A percentile compares a stretch with the other conserved stretches of the same genome.
These are phyloP conservation scores for Pammene fasciana DNA, from an alignment of 2,888 invertebrate species.

Conservation along the genomic window DNA sequence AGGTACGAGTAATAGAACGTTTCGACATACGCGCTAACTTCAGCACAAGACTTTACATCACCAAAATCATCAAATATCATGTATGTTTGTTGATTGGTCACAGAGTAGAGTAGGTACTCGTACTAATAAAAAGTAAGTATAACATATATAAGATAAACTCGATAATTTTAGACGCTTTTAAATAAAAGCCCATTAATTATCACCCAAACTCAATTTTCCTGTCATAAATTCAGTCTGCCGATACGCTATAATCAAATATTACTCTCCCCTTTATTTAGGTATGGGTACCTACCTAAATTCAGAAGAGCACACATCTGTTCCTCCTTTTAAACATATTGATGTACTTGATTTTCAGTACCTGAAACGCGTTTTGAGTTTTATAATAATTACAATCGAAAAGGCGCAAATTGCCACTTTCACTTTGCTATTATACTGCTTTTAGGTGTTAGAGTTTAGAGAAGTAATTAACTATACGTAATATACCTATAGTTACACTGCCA, in stretches of 20 bases:
- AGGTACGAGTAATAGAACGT: too few relatives aligned
- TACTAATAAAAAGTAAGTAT: too few relatives aligned
- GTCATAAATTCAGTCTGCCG: slow-evolving; percentile 52
- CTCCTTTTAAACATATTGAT: slow-evolving; percentile 60
- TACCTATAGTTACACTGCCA: too few relatives aligned
- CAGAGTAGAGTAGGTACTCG: too few relatives aligned
- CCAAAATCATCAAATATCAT: too few relatives aligned
- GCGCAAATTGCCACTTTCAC: neutral
- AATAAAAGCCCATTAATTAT: slow-evolving; percentile 11
- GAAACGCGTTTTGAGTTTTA: neutral
- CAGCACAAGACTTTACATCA: too few relatives aligned
- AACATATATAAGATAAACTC: neutral
- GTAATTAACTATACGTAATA: too few relatives aligned
- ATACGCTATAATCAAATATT: slow-evolving; percentile 60
- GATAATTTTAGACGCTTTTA: slow-evolving; percentile 3
- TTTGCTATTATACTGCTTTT: too few relatives aligned
- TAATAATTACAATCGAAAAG: slow-evolving; percentile 11
- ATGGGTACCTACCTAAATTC: slow-evolving; percentile 50
- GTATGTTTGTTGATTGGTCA: too few relatives aligned
- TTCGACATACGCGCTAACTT: too few relatives aligned
- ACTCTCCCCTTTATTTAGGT: slow-evolving; percentile 45
- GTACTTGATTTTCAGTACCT: slow-evolving; percentile 49
- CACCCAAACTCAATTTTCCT: slow-evolving; percentile 15
- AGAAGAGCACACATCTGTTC: slow-evolving; percentile 61
- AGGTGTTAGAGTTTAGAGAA: too few relatives aligned